Conservation (phyloP, 1,140 invertebrate genomes). For the Magallana gigas region DNA sequence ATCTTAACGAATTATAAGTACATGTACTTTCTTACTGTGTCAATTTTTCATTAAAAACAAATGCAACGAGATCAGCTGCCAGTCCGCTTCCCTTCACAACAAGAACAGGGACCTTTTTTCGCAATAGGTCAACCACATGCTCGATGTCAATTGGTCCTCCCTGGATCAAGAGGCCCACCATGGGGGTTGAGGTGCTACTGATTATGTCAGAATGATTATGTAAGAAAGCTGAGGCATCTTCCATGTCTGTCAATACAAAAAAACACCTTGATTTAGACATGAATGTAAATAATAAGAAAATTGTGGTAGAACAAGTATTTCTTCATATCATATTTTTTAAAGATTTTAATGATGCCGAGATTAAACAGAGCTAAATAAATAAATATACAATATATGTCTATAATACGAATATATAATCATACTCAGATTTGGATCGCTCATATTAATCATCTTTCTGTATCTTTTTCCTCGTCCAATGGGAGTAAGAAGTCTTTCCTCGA, state of each 20-base stretch:
- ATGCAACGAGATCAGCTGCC: slow-evolving; percentile 78
- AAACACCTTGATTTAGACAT: too few species aligned
- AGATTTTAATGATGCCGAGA: not conserved
- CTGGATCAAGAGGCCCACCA: slow-evolving; percentile 79
- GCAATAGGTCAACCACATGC: slow-evolving; percentile 74
- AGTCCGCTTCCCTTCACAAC: slow-evolving; percentile 77
- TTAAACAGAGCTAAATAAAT: not conserved
- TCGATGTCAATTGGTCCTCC: slow-evolving; percentile 77
- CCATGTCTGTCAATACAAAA: not conserved
- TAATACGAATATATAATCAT: not conserved
- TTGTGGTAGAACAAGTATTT: too few species aligned
- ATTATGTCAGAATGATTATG: slow-evolving; percentile 10
- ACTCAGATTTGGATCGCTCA: slow-evolving; percentile 48
- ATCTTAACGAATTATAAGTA: slow-evolving; percentile 59
- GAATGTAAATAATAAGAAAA: too few species aligned
- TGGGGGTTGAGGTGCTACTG: slow-evolving; percentile 66
- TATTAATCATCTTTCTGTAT: slow-evolving; percentile 49
- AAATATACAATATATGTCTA: not conserved
- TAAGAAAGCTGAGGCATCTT: not conserved
- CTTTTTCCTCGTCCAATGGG: slow-evolving; percentile 61
- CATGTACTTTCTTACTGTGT: slow-evolving; percentile 74
- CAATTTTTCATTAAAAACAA: slow-evolving; percentile 75
- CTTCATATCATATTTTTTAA: not conserved
- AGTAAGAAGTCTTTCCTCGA: slow-evolving; percentile 56
- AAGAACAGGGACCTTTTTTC: slow-evolving; percentile 77